Percentiles rank a stretch among this genome's conserved stretches.
Conservation (phyloP, 37 sponge, comb jelly and placozoan genomes). For the Hexactinellida sp. region DNA sequence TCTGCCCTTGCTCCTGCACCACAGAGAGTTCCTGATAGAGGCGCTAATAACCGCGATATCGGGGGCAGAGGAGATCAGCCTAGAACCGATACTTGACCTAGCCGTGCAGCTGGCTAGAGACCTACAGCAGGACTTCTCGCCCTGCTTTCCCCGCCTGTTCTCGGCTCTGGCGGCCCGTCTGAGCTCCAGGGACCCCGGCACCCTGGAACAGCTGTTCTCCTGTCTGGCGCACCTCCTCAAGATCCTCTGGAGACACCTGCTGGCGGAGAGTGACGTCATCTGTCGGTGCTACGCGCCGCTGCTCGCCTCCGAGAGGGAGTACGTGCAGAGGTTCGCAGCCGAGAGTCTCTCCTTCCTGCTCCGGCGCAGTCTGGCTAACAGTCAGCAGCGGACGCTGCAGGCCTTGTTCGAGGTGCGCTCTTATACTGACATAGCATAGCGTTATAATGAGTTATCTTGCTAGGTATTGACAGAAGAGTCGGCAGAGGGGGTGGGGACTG, state of each 20-base stretch:
- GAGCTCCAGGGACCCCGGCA: conserved; percentile 26
- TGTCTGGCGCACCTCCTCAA: conserved; percentile 69
- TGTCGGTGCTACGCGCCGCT: conserved; percentile 46
- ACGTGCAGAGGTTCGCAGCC: conserved; percentile 71
- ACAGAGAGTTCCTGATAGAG: conserved; percentile 28
- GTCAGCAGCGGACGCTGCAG: neutral
- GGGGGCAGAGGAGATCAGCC: neutral
- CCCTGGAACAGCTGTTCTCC: conserved; percentile 71
- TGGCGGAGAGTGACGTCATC: conserved; percentile 44
- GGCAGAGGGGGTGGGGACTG: conserved; percentile 58
- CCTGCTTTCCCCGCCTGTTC: conserved; percentile 56
- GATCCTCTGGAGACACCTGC: conserved; percentile 66
- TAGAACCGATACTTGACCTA: conserved; percentile 29
- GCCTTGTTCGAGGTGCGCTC: neutral
- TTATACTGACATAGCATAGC: too few species aligned
- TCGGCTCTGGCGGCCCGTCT: conserved; percentile 36
- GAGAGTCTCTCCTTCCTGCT: conserved; percentile 79
- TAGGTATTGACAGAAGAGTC: conserved; percentile 27
- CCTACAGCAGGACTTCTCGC: conserved; percentile 71
- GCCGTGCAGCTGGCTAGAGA: conserved; percentile 73
- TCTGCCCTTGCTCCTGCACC: conserved; percentile 48
- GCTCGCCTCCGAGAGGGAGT: conserved; percentile 38
- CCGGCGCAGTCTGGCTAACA: conserved; percentile 22
- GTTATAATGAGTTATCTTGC: neutral
- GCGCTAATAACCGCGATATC: neutral